A percentile compares a stretch with the other conserved stretches of the same genome.
phyloP scores from a whole-genome alignment of 1,140 invertebrate species.

The Pseudobourletiella spinata region DNA sequence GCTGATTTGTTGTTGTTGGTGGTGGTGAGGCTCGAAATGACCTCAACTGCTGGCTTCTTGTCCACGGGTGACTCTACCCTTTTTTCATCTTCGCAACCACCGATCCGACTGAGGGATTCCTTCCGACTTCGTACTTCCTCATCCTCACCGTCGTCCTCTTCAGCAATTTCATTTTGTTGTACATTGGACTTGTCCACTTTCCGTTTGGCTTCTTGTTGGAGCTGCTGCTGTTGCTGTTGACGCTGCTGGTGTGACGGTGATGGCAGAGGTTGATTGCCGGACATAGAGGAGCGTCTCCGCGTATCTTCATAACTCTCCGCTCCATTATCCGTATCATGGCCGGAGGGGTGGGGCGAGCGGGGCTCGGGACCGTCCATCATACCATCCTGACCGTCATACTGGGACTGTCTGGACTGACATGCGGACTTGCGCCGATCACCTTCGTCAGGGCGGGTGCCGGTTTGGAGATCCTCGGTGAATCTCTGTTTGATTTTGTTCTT shows the following conservation, averaged over 20 bases:
- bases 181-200: background rate
- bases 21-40: too few relatives aligned
- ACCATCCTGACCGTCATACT: background rate
- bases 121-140: background rate
- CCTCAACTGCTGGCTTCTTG: background rate
- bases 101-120: too few relatives aligned
- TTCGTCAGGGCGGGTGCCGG: slow-evolving; percentile 15
- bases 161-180: background rate
- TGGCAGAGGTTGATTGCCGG: too few relatives aligned
- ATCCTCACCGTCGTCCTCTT: background rate
- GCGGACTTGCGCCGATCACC: background rate
- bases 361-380: background rate
- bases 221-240: background rate
- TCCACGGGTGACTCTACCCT: background rate
- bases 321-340: background rate
- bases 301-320: background rate
- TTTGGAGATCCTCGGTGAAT: slow-evolving; percentile 48
- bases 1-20: too few relatives aligned
- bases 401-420: background rate
- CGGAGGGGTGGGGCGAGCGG: background rate
- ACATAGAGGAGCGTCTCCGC: background rate
- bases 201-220: background rate
- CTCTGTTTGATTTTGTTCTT: slow-evolving; percentile 89
- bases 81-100: too few relatives aligned
- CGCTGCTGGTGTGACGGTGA: background rate